These are phyloP conservation scores for Aurelia sp. DNA, from an alignment of 30 jellyfish, hydroid and myxozoan species.

Conservation along the genomic window DNA sequence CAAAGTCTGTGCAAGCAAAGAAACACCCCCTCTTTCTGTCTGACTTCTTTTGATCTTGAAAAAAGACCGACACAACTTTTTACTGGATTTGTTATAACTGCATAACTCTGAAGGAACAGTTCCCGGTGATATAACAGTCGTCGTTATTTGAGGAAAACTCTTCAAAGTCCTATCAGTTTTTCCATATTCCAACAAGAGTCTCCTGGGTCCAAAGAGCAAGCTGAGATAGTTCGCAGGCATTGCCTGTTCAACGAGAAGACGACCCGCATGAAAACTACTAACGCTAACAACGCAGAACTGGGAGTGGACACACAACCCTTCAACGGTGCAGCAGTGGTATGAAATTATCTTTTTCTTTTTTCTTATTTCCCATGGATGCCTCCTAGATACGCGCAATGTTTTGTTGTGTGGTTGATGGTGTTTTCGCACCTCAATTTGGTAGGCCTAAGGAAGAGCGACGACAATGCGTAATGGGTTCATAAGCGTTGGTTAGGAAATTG, in stretches of 20 bases:
- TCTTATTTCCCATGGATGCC: neutral
- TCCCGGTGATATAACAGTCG: neutral
- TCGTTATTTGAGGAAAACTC: neutral
- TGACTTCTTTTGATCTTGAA: no score
- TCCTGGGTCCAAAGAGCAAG: slow-evolving; percentile 66
- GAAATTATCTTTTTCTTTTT: neutral
- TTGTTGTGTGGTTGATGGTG: neutral
- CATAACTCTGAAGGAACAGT: neutral
- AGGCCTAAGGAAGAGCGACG: no score
- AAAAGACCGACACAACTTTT: no score
- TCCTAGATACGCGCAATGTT: neutral
- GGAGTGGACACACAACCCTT: slow-evolving; percentile 82
- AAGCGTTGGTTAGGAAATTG: no score
- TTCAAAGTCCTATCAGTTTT: neutral
- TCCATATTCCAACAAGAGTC: neutral
- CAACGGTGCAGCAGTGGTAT: slow-evolving; percentile 81
- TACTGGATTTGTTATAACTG: no score
- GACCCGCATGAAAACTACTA: slow-evolving; percentile 82
- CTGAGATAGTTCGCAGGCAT: slow-evolving; percentile 61
- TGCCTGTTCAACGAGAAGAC: slow-evolving; percentile 38
- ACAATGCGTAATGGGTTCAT: no score
- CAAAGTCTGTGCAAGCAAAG: no score
- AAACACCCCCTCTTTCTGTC: no score
- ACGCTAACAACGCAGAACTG: slow-evolving; percentile 67
- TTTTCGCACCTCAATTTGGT: neutral